These are phyloP conservation scores for Pluvialis apricaria DNA, from an alignment of 2,113 vertebrate genomes.

Conservation along the genomic window DNA sequence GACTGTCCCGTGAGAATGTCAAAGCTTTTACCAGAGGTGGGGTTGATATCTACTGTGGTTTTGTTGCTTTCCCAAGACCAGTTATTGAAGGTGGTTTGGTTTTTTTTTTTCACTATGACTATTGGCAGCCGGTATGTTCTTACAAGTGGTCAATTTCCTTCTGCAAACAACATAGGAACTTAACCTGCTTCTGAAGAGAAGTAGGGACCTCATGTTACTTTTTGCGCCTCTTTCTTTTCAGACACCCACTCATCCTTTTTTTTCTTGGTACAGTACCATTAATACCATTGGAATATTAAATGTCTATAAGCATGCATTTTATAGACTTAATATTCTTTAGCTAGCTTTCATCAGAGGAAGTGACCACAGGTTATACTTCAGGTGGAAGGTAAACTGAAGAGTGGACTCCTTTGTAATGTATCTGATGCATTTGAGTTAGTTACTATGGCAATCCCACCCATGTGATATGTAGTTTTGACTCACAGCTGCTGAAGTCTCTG, in stretches of 20 bases:
- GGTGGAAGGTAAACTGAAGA: neutral
- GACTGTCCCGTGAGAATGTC: neutral
- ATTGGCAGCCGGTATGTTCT: neutral
- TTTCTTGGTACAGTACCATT: neutral
- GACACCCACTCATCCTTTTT: neutral
- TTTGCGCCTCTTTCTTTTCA: neutral
- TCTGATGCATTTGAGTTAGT: neutral
- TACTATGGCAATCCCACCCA: slow-evolving; percentile 42
- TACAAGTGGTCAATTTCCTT: neutral
- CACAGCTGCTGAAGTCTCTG: slow-evolving; percentile 59
- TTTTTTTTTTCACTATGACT: neutral
- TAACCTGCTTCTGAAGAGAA: neutral
- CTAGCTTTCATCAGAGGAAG: neutral
- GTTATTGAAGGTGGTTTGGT: neutral
- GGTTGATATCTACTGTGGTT: neutral
- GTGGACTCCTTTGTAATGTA: neutral
- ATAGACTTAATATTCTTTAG: neutral
- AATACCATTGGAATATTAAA: neutral
- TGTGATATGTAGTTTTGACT: slow-evolving; percentile 60
- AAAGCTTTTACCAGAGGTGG: neutral
- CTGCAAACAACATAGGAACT: neutral
- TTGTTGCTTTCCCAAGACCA: neutral
- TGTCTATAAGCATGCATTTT: neutral
- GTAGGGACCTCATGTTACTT: neutral
- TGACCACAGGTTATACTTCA: neutral